Evolutionary conservation across 2,113 vertebrate species (phyloP).

Genomic region (Urocitellus parryii): DNA sequence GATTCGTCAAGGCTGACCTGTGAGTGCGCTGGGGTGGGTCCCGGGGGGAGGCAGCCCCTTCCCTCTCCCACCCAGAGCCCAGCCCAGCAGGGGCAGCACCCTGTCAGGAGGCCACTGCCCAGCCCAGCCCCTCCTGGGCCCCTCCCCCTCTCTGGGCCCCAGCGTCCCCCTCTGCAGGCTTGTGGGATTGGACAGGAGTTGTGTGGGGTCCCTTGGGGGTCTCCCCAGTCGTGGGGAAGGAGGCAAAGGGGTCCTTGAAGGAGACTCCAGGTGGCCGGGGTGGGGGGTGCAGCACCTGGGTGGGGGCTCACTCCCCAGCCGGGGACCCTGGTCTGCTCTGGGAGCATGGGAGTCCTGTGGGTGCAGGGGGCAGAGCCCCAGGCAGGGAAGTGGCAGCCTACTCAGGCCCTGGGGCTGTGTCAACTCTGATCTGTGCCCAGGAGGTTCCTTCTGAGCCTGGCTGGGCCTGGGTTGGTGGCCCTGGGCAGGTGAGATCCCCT

Average conservation of each 20-base stretch:
- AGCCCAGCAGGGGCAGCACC: neutral
- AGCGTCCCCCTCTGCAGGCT: neutral
- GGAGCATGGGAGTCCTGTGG: too few relatives aligned
- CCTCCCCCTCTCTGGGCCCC: neutral
- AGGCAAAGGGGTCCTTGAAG: neutral
- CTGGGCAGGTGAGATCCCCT: neutral
- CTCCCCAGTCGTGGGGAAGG: neutral
- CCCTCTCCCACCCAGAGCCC: neutral
- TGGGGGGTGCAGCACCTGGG: neutral
- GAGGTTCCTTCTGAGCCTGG: constrained; percentile 34
- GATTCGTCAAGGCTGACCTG: constrained; percentile 93
- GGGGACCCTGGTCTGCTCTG: too few relatives aligned
- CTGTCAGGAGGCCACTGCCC: neutral
- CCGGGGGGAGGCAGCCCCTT: too few relatives aligned
- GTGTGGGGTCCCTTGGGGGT: too few relatives aligned
- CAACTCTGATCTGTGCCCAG: neutral
- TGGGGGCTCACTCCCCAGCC: neutral
- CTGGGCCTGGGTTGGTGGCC: constrained; percentile 75
- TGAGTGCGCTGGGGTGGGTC: constrained; percentile 81
- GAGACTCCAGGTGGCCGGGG: neutral
- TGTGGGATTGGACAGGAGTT: neutral
- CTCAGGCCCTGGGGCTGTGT: neutral
- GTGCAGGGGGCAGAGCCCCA: neutral
- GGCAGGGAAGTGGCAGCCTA: too few relatives aligned
- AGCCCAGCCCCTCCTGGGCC: neutral